Base-by-base conservation (phyloP, 2,797 vertebrate genomes). In the Brachyalestes nurse region DNA sequence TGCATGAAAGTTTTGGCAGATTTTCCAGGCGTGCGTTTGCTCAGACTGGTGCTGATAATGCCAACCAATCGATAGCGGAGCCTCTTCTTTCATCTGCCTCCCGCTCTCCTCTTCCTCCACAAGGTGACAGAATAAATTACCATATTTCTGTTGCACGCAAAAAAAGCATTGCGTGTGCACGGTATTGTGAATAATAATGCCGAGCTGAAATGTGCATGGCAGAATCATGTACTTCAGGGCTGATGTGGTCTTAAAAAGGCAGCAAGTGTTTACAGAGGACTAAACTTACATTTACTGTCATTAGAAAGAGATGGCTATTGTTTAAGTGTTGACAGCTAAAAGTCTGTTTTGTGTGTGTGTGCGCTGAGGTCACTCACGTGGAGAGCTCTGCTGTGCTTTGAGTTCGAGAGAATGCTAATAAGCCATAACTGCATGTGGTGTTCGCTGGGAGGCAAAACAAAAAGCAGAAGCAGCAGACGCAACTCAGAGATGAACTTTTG, bases 111-210 rank as follows among this genome's bases (percentile, higher is more conserved):
- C 60, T 69, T 71, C 75, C 40, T 73, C 60, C 51, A 67, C 58
- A 73, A 75, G 60, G 75, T 80, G 77, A 82, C 25, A 12, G 75
- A 84, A 86, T 78, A 86, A 82, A 82, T 82, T 84, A 75, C 75
- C 65, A 78, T 71, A 66, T 74, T 72, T 74, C 60, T 77, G 10
- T 45, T 57, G 58, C 72, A 53, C 10, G 40, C 78, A 78, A 25
- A 47, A 79, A 77, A 67, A 53, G 40, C 55, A 19, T 38, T 9
- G 42, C 34, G 64, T 53, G 21, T 77, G 57, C 49, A 49, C 25
- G 55, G 62, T 57, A 55, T 77, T 23, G 73, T 77, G 70, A 80
- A 84, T 86, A 79, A 83, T 72, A 73, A 81, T 77, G 17, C 28
- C 38, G 16, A 71, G 58, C 47, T 58, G 42, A 70, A 77, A 66